A percentile compares a stretch with the other conserved stretches of the same genome.
phyloP scores from a whole-genome alignment of 2,113 vertebrate genomes.

The Esox niger region DNA sequence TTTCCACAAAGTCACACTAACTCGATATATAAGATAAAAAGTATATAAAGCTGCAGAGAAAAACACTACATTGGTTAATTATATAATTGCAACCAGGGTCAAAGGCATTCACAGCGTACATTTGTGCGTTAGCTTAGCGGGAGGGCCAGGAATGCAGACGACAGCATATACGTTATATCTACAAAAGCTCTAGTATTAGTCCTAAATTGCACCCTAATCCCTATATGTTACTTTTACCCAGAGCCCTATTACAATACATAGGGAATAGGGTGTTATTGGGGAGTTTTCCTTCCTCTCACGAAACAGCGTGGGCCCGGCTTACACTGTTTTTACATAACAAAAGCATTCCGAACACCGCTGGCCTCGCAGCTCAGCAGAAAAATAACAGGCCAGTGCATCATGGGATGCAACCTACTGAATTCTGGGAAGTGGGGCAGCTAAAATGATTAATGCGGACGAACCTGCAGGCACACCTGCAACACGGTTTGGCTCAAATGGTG shows the following conservation, averaged over 20 bases:
- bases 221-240: too few species aligned
- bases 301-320: neutral
- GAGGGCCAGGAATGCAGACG: constrained; percentile 20
- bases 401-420: neutral
- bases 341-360: constrained; percentile 1
- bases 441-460: neutral
- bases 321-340: constrained; percentile 38
- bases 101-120: too few species aligned
- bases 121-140: neutral
- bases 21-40: too few species aligned
- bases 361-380: neutral
- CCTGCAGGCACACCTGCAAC: neutral
- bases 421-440: constrained; percentile 5
- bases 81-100: too few species aligned
- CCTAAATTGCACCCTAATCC: too few species aligned
- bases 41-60: too few species aligned
- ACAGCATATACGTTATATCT: constrained; percentile 30
- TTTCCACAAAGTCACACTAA: too few species aligned
- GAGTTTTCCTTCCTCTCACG: neutral
- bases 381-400: constrained; percentile 4
- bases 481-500: too few species aligned
- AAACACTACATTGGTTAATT: too few species aligned
- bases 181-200: neutral
- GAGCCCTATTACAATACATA: too few species aligned
- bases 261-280: too few species aligned